These are phyloP conservation scores for Marisa cornuarietis DNA, from an alignment of 1,140 invertebrate genomes.

Conservation along the genomic window DNA sequence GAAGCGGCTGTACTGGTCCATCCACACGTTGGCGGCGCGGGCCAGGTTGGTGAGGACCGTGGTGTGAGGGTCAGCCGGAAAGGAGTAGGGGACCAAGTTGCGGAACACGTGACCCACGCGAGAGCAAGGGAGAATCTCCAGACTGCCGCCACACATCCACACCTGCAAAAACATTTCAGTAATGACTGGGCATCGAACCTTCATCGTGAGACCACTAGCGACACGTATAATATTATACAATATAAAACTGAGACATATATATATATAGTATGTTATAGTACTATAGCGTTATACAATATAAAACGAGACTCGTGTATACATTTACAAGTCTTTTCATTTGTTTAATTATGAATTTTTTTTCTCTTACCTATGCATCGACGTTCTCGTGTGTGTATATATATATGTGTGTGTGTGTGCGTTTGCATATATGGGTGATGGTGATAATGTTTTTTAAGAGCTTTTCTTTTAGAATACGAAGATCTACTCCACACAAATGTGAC, in stretches of 20 bases:
- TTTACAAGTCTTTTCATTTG: no score
- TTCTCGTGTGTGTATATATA: background rate
- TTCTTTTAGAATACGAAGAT: no score
- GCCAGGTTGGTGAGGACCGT: constrained; percentile 66
- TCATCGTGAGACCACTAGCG: no score
- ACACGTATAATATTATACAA: no score
- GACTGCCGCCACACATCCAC: constrained; percentile 95
- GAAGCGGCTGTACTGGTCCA: constrained; percentile 90
- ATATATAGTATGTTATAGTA: no score
- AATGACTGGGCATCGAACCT: no score
- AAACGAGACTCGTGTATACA: no score
- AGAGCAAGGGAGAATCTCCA: constrained; percentile 95
- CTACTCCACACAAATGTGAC: no score
- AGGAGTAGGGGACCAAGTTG: constrained; percentile 36
- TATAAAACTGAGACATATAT: no score
- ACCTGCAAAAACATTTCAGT: constrained; percentile 63
- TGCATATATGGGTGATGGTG: background rate
- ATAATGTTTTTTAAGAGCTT: background rate
- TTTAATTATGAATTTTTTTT: no score
- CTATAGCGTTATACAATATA: no score
- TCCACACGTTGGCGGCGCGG: constrained; percentile 67
- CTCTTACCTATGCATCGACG: background rate
- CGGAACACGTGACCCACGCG: constrained; percentile 96
- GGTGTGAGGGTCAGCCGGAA: constrained; percentile 35
- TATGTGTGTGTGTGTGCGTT: background rate